Percentiles rank a stretch among this genome's conserved stretches.
Conservation (phyloP, 2,888 invertebrate species). For the Formica aserva region DNA sequence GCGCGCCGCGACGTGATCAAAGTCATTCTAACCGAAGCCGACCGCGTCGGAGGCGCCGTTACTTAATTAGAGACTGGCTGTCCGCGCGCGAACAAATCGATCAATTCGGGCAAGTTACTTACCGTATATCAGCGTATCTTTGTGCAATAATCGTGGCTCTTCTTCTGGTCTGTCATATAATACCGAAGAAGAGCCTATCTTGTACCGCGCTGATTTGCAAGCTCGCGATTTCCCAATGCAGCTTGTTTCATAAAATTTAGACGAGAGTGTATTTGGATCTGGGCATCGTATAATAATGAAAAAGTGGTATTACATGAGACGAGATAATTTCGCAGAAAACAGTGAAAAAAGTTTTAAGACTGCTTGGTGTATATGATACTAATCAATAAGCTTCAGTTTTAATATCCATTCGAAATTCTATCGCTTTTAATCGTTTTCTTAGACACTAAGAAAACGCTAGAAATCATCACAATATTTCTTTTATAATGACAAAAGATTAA, state of each 20-base stretch:
- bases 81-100: conserved; percentile 48
- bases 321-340: conserved; percentile 5
- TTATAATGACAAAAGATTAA: conserved; percentile 34
- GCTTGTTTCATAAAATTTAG: background rate
- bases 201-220: conserved; percentile 22
- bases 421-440: conserved; percentile 35
- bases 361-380: conserved; percentile 32
- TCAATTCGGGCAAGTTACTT: conserved; percentile 8
- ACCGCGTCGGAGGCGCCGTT: conserved; percentile 43
- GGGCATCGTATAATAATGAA: background rate
- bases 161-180: background rate
- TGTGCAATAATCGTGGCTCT: background rate
- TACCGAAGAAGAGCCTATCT: conserved; percentile 1
- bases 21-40: conserved; percentile 47
- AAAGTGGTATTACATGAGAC: conserved; percentile 14
- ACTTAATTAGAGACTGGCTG: conserved; percentile 60
- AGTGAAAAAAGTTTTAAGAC: conserved; percentile 32
- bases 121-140: conserved; percentile 11
- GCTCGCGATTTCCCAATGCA: background rate
- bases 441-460: conserved; percentile 13
- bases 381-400: conserved; percentile 42
- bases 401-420: conserved; percentile 11
- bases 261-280: background rate
- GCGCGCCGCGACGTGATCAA: conserved; percentile 46
- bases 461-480: conserved; percentile 5